Conservation (phyloP, 2,113 vertebrate genomes). For the Engystomops pustulosus region DNA sequence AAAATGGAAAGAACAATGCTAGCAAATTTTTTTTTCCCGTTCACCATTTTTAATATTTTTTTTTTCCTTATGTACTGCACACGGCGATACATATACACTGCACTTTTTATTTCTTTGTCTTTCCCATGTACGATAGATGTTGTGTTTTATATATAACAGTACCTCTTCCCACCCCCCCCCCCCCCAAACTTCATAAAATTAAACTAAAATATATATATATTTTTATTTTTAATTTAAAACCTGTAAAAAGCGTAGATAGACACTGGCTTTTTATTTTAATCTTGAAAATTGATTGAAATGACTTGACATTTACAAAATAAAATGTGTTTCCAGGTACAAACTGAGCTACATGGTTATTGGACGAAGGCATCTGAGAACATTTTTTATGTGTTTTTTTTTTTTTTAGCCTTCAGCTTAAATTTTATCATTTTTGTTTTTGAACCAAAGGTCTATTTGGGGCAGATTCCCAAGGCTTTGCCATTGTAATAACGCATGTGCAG, state of each 20-base stretch:
- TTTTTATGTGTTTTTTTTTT: neutral
- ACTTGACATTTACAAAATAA: neutral
- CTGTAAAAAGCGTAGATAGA: conserved; percentile 56
- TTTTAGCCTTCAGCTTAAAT: neutral
- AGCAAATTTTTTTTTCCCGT: neutral
- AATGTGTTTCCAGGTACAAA: conserved; percentile 22
- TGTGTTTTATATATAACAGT: neutral
- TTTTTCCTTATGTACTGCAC: neutral
- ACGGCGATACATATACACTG: neutral
- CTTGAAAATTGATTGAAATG: neutral
- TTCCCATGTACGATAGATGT: conserved; percentile 18
- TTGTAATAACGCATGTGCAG: neutral
- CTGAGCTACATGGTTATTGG: neutral
- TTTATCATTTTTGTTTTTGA: neutral
- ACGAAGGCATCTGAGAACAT: neutral
- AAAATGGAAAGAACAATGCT: conserved; percentile 7
- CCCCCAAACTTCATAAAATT: neutral
- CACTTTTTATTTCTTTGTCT: conserved; percentile 53
- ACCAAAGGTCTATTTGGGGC: neutral
- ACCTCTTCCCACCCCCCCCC: no score
- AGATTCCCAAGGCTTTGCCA: neutral
- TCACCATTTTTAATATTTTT: neutral
- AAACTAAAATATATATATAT: conserved; percentile 2
- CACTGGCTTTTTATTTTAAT: conserved; percentile 34
- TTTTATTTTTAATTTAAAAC: conserved; percentile 39